Conservation (phyloP, 2,888 invertebrate genomes). For the Nineta flava region DNA sequence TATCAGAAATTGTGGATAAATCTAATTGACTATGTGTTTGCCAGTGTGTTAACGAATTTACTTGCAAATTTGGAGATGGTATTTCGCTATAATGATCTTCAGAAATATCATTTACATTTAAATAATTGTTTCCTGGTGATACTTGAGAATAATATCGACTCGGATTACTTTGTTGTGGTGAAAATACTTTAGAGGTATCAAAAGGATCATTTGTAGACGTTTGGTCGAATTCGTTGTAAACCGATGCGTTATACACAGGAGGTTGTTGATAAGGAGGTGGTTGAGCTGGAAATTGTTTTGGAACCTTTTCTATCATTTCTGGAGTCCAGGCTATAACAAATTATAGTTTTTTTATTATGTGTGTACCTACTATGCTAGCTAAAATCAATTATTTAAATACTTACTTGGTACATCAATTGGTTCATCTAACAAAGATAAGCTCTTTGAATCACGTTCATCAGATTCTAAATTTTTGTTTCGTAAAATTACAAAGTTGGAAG, state of each 20-base stretch:
- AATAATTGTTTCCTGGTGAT: constrained; percentile 20
- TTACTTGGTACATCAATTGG: constrained; percentile 53
- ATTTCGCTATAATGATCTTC: constrained; percentile 23
- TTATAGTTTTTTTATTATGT: too few species aligned
- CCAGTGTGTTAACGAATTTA: constrained; percentile 3
- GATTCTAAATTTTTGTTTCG: constrained; percentile 5
- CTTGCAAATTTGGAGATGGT: constrained; percentile 6
- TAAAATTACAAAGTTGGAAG: constrained; percentile 3
- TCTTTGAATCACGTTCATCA: constrained; percentile 16
- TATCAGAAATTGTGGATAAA: neutral
- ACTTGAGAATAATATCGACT: constrained; percentile 29
- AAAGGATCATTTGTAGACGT: constrained; percentile 40
- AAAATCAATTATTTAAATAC: constrained; percentile 6
- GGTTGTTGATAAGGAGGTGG: constrained; percentile 37
- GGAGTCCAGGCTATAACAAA: too few species aligned
- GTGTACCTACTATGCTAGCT: neutral
- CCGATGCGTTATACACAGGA: constrained; percentile 36
- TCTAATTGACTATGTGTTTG: neutral
- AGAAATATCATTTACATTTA: constrained; percentile 16
- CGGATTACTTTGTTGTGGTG: constrained; percentile 10
- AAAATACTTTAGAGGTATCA: constrained; percentile 36
- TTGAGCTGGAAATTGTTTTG: constrained; percentile 14
- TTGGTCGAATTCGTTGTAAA: constrained; percentile 16
- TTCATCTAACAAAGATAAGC: constrained; percentile 48
- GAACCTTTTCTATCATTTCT: neutral